These are phyloP conservation scores for Sisyra nigra DNA, from an alignment of 2,888 invertebrate species.

Conservation along the genomic window DNA sequence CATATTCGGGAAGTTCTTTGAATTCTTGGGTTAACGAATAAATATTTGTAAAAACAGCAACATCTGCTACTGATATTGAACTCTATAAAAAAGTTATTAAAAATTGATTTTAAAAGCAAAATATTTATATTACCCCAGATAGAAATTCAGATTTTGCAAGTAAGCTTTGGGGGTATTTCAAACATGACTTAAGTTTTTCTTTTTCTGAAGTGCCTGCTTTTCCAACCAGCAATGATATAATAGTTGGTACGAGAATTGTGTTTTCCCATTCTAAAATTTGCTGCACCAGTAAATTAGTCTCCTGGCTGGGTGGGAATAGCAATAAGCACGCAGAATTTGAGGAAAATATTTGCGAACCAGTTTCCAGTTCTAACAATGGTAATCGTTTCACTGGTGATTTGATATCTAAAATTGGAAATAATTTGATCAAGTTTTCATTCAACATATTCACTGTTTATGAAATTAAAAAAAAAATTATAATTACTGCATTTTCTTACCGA, in stretches of 20 bases:
- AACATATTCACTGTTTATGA: neutral
- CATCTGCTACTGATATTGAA: conserved; percentile 20
- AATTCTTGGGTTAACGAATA: conserved; percentile 6
- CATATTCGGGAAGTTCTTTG: neutral
- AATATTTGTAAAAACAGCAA: conserved; percentile 9
- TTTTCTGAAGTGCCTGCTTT: conserved; percentile 31
- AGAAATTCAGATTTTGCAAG: conserved; percentile 38
- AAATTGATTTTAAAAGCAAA: conserved; percentile 14
- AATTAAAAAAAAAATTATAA: conserved; percentile 6
- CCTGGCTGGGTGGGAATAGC: conserved; percentile 34
- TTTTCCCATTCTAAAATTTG: conserved; percentile 52
- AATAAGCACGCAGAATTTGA: conserved; percentile 53
- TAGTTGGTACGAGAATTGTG: conserved; percentile 37
- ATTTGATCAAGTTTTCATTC: too few species aligned
- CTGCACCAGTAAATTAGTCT: conserved; percentile 25
- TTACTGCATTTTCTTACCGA: too few species aligned
- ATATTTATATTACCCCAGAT: conserved; percentile 32
- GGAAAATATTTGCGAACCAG: conserved; percentile 47
- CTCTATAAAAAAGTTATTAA: conserved; percentile 28
- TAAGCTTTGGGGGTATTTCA: conserved; percentile 38
- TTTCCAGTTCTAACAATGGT: conserved; percentile 46
- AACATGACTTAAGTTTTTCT: conserved; percentile 35
- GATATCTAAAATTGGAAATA: conserved; percentile 24
- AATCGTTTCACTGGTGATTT: conserved; percentile 40
- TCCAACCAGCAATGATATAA: conserved; percentile 34